phyloP scores from a whole-genome alignment of 2,113 vertebrate genomes.

The Alces alces region DNA sequence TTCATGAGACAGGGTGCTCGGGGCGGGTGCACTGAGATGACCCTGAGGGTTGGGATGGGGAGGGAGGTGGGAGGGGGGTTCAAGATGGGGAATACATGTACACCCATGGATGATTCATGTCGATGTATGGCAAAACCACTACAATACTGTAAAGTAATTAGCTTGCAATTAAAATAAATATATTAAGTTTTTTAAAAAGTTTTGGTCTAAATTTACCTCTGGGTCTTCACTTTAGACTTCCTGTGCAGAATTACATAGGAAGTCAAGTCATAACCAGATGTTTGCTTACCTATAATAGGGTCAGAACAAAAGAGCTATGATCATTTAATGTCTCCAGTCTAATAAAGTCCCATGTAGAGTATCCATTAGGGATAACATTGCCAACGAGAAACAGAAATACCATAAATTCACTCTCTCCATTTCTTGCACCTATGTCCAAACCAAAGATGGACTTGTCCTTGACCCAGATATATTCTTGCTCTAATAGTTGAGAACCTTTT shows the following conservation, averaged over 20 bases:
- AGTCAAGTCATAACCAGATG: neutral
- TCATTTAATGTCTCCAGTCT: neutral
- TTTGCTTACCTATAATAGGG: neutral
- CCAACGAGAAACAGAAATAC: neutral
- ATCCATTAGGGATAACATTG: neutral
- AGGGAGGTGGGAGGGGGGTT: neutral
- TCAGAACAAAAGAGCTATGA: neutral
- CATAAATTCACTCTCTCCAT: neutral
- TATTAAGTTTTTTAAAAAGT: neutral
- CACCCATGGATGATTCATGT: neutral
- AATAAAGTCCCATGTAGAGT: neutral
- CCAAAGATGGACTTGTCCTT: neutral
- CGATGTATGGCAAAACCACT: neutral
- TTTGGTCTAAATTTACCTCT: neutral
- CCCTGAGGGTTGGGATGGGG: neutral
- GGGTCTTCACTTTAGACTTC: neutral
- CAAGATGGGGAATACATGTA: neutral
- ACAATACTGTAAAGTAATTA: neutral
- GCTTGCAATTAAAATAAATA: neutral
- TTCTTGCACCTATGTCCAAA: neutral
- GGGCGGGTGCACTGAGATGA: neutral
- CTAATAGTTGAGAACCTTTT: neutral
- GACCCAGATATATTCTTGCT: neutral
- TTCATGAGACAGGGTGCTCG: neutral
- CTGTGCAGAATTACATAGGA: neutral